Conservation (phyloP, 2,113 vertebrate genomes). For the Laticauda colubrina region DNA sequence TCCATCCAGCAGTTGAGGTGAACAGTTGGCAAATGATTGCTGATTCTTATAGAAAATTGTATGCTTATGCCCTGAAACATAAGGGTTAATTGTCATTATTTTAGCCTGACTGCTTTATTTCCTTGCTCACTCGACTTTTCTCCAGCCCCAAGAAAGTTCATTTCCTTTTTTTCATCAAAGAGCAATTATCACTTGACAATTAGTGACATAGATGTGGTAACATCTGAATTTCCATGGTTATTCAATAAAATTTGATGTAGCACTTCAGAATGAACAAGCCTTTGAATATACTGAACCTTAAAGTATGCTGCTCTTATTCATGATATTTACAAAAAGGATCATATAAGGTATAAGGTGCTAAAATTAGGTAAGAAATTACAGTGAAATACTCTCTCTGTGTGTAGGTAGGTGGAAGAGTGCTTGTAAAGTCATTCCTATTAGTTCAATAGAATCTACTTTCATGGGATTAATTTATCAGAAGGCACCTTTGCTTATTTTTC, state of each 20-base stretch:
- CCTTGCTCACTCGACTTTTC: constrained; percentile 15
- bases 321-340: constrained; percentile 14
- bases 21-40: constrained; percentile 36
- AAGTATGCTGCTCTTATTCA: constrained; percentile 8
- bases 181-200: constrained; percentile 62
- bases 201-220: constrained; percentile 56
- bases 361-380: background rate
- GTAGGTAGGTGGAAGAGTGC: background rate
- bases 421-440: background rate
- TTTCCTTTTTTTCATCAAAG: constrained; percentile 62
- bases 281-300: constrained; percentile 38
- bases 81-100: constrained; percentile 49
- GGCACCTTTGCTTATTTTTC: background rate
- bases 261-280: constrained; percentile 44
- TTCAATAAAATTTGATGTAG: constrained; percentile 41
- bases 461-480: background rate
- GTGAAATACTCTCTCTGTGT: background rate
- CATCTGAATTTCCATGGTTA: constrained; percentile 51
- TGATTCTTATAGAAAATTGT: constrained; percentile 26
- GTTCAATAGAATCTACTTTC: background rate
- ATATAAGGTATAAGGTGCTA: background rate
- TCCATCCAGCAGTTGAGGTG: background rate
- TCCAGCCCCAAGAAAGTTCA: background rate
- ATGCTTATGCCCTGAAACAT: constrained; percentile 47
- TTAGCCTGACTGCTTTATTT: constrained; percentile 48